Evolutionary conservation across 2,113 vertebrate genomes (phyloP).

Genomic region (Rhinopomastus cyanomelas): DNA sequence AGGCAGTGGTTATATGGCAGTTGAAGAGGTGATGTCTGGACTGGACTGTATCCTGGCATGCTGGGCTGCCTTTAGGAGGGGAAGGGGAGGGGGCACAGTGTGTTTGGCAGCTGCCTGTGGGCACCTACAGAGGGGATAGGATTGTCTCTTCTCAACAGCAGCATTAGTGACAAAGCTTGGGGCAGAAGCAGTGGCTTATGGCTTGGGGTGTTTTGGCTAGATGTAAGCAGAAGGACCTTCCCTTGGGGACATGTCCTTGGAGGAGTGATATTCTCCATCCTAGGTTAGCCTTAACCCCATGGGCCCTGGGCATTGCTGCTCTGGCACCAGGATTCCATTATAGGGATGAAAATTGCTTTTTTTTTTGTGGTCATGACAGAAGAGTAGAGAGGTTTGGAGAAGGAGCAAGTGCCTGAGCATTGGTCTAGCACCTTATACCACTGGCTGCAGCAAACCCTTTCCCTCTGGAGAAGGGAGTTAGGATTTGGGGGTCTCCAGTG

Average conservation of each 20-base stretch:
- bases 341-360: not conserved
- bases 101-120: not conserved
- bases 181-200: not conserved
- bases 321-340: not conserved
- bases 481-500: not conserved
- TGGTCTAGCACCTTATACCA: not conserved
- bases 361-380: not conserved
- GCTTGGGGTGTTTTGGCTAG: not conserved
- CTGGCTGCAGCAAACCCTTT: not conserved
- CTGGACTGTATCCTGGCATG: not conserved
- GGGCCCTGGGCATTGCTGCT: not conserved
- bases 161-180: not conserved
- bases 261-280: not conserved
- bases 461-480: not conserved
- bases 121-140: not conserved
- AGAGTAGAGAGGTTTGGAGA: not conserved
- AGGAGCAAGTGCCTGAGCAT: not conserved
- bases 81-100: not conserved
- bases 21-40: not conserved
- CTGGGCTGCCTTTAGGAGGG: not conserved
- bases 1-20: not conserved
- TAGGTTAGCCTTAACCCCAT: not conserved
- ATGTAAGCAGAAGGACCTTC: not conserved
- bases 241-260: accelerated
- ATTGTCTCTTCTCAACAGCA: not conserved